These are phyloP conservation scores for Atta cephalotes DNA, from an alignment of 1,140 invertebrate genomes.

Conservation along the genomic window DNA sequence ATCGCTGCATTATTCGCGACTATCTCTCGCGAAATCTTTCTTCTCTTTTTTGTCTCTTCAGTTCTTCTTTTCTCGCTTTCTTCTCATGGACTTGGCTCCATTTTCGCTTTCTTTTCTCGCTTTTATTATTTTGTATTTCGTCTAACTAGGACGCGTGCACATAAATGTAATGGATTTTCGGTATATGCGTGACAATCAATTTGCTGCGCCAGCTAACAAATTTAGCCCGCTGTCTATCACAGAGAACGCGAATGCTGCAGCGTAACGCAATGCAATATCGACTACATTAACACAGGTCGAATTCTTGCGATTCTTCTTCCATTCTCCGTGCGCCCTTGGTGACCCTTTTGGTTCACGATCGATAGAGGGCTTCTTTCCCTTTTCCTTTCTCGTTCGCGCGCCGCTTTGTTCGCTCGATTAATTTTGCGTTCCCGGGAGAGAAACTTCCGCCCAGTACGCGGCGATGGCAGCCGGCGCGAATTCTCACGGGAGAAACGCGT, in stretches of 20 bases:
- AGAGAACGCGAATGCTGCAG: background rate
- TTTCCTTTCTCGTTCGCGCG: conserved; percentile 50
- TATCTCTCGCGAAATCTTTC: conserved; percentile 60
- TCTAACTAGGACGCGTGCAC: background rate
- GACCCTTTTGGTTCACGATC: conserved; percentile 24
- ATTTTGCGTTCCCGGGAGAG: conserved; percentile 59
- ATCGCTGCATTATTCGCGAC: conserved; percentile 73
- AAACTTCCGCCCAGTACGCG: conserved; percentile 43
- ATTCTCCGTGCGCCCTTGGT: background rate
- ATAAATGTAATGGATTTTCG: conserved; percentile 68
- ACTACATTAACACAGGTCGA: conserved; percentile 57
- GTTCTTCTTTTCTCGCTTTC: background rate
- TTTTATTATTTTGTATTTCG: background rate
- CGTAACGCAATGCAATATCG: conserved; percentile 2
- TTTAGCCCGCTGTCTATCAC: conserved; percentile 48
- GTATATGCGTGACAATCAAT: conserved; percentile 61
- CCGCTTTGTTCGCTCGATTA: conserved; percentile 58
- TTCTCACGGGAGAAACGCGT: conserved; percentile 54
- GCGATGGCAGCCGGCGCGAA: conserved; percentile 57
- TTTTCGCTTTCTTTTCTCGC: background rate
- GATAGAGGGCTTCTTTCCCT: conserved; percentile 58
- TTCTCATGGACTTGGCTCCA: background rate
- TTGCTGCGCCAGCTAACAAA: conserved; percentile 58
- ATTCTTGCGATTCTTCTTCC: conserved; percentile 31
- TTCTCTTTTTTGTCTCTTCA: background rate